Conservation (phyloP, 2,888 invertebrate genomes). For the Thymelicus lineola region DNA sequence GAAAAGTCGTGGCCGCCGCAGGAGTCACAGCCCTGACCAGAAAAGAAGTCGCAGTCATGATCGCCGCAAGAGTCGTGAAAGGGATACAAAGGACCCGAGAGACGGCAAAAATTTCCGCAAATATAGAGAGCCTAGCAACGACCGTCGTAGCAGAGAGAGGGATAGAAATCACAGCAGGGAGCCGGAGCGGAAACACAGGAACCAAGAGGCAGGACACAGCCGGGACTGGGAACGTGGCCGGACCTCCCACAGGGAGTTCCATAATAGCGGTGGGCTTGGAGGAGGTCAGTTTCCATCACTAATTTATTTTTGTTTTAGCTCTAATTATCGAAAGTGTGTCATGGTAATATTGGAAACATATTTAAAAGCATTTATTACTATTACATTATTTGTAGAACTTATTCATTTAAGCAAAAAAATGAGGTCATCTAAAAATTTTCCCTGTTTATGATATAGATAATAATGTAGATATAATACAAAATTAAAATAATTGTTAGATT, state of each 20-base stretch:
- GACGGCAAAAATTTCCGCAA: constrained; percentile 20
- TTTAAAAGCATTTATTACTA: too few species aligned
- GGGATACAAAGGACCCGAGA: constrained; percentile 9
- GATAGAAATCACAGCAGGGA: constrained; percentile 30
- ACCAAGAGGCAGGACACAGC: constrained; percentile 40
- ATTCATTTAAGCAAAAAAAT: too few species aligned
- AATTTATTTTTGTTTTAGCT: constrained; percentile 10
- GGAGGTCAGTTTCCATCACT: constrained; percentile 54
- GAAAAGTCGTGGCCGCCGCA: constrained; percentile 39
- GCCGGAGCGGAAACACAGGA: constrained; percentile 16
- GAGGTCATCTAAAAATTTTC: too few species aligned
- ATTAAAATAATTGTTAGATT: too few species aligned
- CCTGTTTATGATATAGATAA: too few species aligned
- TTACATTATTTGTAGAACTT: too few species aligned
- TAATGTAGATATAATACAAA: too few species aligned
- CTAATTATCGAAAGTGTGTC: too few species aligned
- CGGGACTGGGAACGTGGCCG: constrained; percentile 54
- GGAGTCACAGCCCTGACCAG: constrained; percentile 39
- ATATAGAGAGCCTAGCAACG: constrained; percentile 35
- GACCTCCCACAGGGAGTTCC: constrained; percentile 54
- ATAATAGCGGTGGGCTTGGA: constrained; percentile 63
- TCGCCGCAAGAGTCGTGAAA: constrained; percentile 13
- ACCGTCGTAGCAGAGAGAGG: constrained; percentile 39
- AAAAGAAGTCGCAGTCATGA: constrained; percentile 38
- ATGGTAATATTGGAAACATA: too few species aligned